Base-by-base conservation (phyloP, 2,888 invertebrate genomes). In the Polia nebulosa region DNA sequence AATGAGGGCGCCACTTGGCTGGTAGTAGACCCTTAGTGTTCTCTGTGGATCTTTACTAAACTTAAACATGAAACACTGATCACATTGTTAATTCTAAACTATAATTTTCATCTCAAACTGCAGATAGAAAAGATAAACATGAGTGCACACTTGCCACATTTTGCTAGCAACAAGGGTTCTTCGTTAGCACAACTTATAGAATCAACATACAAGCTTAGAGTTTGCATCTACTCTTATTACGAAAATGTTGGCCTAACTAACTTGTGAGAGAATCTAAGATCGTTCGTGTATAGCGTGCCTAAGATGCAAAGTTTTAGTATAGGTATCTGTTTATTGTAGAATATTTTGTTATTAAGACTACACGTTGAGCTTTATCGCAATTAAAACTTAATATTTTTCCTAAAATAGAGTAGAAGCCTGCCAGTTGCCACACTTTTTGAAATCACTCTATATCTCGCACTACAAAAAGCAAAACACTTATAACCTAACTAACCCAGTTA, bases 131-230 rank as follows among this genome's bases (percentile, higher is more conserved):
- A 77, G 52, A 41, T 29, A 58, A 64, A 65, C 53, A 36, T 9
- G 41, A 71, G 15, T n/a, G 32, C 45, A 41, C 9, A 49, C 32
- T 52, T n/a, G 36, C 49, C 17, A 59, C n/a, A 70, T 60, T 32
- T 66, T 63, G 22, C 25, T 11, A 51, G 27, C 29, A 63, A 61
- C 59, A 55, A 36, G 49, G 69, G 57, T 74, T 72, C 78, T 80
- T 79, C 78, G 64, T 81, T 70, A 82, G 41, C n/a, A 0, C 67
- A 81, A 82, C 67, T 72, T 64, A 65, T 78, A 76, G 72, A 75
- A 70, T 76, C 72, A 74, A 72, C 72, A 76, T 17, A 56, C 13
- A 9, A 65, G 62, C 58, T 67, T 36, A 27, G 8, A 60, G 57
- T 53, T n/a, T 27, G 20, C 34, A 36, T 57, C n/a, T 56, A 25